Evolutionary conservation across 2,797 vertebrate genomes (phyloP).

Genomic region (Chelmon rostratus): DNA sequence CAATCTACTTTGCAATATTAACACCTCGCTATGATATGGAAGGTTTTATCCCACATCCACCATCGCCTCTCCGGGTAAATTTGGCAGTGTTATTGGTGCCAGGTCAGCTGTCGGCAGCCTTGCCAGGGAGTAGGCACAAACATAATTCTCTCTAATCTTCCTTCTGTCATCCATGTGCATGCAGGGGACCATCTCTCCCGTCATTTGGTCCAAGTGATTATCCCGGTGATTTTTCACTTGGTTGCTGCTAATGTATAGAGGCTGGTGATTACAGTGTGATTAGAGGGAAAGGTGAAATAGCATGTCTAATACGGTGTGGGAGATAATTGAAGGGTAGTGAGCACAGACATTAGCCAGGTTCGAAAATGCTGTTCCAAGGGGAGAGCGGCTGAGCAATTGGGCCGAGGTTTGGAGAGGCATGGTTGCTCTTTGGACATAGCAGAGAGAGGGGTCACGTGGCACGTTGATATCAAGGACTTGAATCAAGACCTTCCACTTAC

Average conservation of each 20-base stretch:
- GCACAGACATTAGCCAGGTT: conserved; percentile 74
- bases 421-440: conserved; percentile 45
- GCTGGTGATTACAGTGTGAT: conserved; percentile 82
- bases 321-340: conserved; percentile 83
- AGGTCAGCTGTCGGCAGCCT: conserved; percentile 81
- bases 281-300: conserved; percentile 84
- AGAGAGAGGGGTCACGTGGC: conserved; percentile 28
- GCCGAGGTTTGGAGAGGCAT: conserved; percentile 64
- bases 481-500: conserved; percentile 57
- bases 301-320: conserved; percentile 81
- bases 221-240: conserved; percentile 84
- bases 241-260: conserved; percentile 85
- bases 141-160: conserved; percentile 86
- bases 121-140: conserved; percentile 82
- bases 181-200: conserved; percentile 76
- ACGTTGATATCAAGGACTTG: conserved; percentile 39
- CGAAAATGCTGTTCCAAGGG: conserved; percentile 61
- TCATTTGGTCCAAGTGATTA: conserved; percentile 85
- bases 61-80: conserved; percentile 61
- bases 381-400: conserved; percentile 55
- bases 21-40: conserved; percentile 51
- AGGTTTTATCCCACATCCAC: conserved; percentile 60
- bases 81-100: conserved; percentile 72
- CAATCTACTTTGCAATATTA: conserved; percentile 47
- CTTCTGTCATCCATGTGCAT: conserved; percentile 82